Evolutionary conservation across 2,888 invertebrate species (phyloP), one percentile per base, ranked within the genome.

Genomic region (Lasioglossum oenotherae): DNA sequence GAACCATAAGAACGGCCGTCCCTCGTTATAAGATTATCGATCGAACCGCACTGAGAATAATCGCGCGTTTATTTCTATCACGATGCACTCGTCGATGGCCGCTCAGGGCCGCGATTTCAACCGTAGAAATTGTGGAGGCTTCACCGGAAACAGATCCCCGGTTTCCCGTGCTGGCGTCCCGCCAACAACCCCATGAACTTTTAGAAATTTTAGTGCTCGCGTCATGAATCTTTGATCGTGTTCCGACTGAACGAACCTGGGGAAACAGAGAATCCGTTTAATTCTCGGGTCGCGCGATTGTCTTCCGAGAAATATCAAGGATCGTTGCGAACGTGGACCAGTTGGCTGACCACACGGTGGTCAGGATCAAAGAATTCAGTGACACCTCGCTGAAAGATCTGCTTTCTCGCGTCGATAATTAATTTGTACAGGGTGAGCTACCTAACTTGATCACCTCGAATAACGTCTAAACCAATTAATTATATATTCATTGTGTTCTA

Each of bases 201-300:
- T 74, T 27, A n/a, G 74, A 35, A 74, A 38, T 57, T 74, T 19
- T 41, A 74, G 38, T 74, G 57, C n/a, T 46, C 74, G 57, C 53
- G 74, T 74, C 57, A 74, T 74, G 57, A 74, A 74, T 38, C 27
- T 57, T 53, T 57, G 57, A 74, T 57, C 10, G 31, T 41, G 31
- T 57, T 23, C 35, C 16, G 57, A 38, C 44, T n/a, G 57, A 74
- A 44, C 53, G 74, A 53, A 16, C 31, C 4, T 6, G 6, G 60
- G 60, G 71, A 41, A 72, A 72, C n/a, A 72, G 44, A 27, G 71
- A 27, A 27, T 44, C n/a, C 27, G 44, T 44, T 72, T 72, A 72
- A 72, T 41, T 44, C 27, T 16, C 44, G 44, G 38, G 44, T n/a
- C 44, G 6, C 71, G 16, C 38, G 41, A 72, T 72, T 72, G 71